These are phyloP conservation scores for Sminthurides aquaticus DNA, from an alignment of 2,888 invertebrate species.

Conservation along the genomic window DNA sequence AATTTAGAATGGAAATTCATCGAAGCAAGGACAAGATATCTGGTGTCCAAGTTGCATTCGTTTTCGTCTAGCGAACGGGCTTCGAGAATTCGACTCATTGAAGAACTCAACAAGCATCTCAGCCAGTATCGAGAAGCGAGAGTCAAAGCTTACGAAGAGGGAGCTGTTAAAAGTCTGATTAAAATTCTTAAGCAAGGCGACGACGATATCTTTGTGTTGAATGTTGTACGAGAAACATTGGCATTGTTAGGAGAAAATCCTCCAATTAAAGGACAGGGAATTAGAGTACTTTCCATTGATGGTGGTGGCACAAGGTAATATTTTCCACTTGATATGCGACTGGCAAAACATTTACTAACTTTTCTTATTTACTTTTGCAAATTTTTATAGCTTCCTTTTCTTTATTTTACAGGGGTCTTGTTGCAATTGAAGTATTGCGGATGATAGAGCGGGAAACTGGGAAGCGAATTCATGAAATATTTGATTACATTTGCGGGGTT, in stretches of 20 bases:
- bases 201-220: slow-evolving; percentile 25
- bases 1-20: slow-evolving; percentile 46
- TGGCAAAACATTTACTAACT: neutral
- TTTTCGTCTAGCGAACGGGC: slow-evolving; percentile 56
- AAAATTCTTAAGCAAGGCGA: slow-evolving; percentile 29
- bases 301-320: slow-evolving; percentile 74
- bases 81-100: slow-evolving; percentile 53
- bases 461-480: slow-evolving; percentile 63
- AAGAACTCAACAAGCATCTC: slow-evolving; percentile 65
- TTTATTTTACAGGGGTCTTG: slow-evolving; percentile 64
- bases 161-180: slow-evolving; percentile 27
- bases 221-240: slow-evolving; percentile 52
- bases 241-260: slow-evolving; percentile 64
- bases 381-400: too few species aligned
- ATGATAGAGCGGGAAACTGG: slow-evolving; percentile 67
- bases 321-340: neutral
- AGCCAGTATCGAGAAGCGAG: slow-evolving; percentile 65
- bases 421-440: slow-evolving; percentile 73
- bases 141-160: slow-evolving; percentile 61
- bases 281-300: slow-evolving; percentile 75
- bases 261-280: slow-evolving; percentile 63
- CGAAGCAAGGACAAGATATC: slow-evolving; percentile 59
- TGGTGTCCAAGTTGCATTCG: slow-evolving; percentile 56
- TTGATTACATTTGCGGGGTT: slow-evolving; percentile 79
- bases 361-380: too few species aligned